phyloP scores from a whole-genome alignment of 2,888 invertebrate genomes.

The Drosophila barbarae region DNA sequence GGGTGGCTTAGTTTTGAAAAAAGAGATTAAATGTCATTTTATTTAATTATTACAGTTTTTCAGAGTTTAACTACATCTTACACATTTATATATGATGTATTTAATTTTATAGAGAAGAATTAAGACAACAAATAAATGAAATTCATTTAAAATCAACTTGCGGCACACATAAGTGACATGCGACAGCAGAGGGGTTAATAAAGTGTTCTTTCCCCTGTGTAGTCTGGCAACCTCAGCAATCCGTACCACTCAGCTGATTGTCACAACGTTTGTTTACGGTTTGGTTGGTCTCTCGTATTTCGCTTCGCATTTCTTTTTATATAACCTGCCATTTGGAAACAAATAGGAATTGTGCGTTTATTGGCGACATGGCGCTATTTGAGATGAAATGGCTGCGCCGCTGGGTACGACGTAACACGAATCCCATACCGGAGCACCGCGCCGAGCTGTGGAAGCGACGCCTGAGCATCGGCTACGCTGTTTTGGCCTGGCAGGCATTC shows the following conservation, averaged over 20 bases:
- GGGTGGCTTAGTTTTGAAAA: neutral
- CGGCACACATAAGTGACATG: neutral
- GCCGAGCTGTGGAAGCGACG: constrained; percentile 84
- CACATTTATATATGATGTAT: no score
- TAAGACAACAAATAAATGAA: no score
- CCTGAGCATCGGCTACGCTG: constrained; percentile 83
- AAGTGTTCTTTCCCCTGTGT: neutral
- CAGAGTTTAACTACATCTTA: no score
- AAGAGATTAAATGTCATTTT: no score
- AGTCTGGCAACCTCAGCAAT: constrained; percentile 5
- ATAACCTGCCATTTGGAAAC: constrained; percentile 38
- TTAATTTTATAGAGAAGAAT: no score
- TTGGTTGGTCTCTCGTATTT: constrained; percentile 19
- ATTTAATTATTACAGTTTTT: no score
- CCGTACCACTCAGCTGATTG: constrained; percentile 46
- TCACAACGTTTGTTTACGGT: constrained; percentile 35
- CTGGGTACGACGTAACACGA: constrained; percentile 80
- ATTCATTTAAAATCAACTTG: neutral
- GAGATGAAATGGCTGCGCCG: constrained; percentile 81
- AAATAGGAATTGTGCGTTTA: constrained; percentile 10
- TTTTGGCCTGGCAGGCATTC: constrained; percentile 87
- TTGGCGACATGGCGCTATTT: constrained; percentile 78
- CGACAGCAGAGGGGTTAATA: neutral
- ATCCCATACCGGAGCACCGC: constrained; percentile 80
- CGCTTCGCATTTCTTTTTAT: constrained; percentile 38